Percentiles rank a stretch among this genome's conserved stretches.
phyloP scores from a whole-genome alignment of 2,113 vertebrate genomes.

The Stictonetta naevosa region DNA sequence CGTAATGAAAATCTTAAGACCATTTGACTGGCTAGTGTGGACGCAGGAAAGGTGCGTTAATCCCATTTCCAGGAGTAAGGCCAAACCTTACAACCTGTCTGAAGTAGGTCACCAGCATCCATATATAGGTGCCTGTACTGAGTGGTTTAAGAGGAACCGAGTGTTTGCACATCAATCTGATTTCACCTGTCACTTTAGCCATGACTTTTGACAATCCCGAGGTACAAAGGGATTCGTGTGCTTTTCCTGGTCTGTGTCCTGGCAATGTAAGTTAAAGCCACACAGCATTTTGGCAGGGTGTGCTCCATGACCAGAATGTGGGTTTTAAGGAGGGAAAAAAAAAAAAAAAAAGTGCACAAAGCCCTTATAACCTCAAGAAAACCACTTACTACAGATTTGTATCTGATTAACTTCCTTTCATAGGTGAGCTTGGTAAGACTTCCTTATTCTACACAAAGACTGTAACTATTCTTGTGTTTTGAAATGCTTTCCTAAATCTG shows the following conservation, averaged over 20 bases:
- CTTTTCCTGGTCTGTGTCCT: not conserved
- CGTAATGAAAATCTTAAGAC: conserved; percentile 4
- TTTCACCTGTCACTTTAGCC: not conserved
- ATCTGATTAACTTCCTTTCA: not conserved
- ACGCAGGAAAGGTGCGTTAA: not conserved
- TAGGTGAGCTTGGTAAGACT: not conserved
- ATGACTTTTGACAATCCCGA: not conserved
- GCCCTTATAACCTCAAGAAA: not conserved
- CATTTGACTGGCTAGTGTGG: not conserved
- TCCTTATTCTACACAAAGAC: not conserved
- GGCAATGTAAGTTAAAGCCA: not conserved
- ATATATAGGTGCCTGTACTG: not conserved
- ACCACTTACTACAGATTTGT: not conserved
- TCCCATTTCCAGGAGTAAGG: conserved; percentile 13
- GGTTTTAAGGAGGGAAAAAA: not conserved
- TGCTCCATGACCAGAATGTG: not conserved
- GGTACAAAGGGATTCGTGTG: not conserved
- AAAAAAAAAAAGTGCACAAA: not conserved
- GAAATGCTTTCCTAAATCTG: not conserved
- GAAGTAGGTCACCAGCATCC: conserved; percentile 2
- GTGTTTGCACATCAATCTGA: not conserved
- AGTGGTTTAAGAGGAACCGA: not conserved
- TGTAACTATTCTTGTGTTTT: not conserved
- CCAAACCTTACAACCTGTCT: not conserved
- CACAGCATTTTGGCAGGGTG: not conserved